These are phyloP conservation scores for Sus cebifrons DNA, from an alignment of 2,797 vertebrate species.

Conservation along the genomic window DNA sequence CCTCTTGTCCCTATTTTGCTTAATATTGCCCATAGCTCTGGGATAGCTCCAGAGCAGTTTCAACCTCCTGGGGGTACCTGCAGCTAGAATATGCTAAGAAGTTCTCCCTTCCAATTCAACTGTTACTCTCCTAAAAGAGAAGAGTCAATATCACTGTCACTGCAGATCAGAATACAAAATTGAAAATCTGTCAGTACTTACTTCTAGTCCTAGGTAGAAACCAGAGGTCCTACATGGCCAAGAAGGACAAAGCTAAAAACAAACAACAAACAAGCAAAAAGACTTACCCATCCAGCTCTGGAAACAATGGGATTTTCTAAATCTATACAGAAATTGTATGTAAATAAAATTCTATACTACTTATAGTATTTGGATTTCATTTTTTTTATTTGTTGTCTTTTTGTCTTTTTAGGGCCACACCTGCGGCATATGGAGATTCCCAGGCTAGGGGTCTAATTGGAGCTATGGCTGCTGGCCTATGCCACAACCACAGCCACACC, in stretches of 20 bases:
- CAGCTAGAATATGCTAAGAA: constrained; percentile 20
- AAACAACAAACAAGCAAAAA: background rate
- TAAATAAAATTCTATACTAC: constrained; percentile 50
- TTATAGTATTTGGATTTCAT: background rate
- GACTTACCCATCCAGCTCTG: background rate
- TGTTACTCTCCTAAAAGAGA: background rate
- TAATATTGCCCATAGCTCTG: background rate
- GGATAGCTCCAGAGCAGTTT: constrained; percentile 9
- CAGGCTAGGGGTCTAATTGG: too few relatives aligned
- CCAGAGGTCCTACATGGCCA: background rate
- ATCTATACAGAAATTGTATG: background rate
- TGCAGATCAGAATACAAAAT: constrained; percentile 41
- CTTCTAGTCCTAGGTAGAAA: constrained; percentile 15
- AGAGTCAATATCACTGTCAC: background rate
- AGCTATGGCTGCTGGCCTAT: too few relatives aligned
- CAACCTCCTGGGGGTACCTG: background rate
- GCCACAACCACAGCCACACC: too few relatives aligned
- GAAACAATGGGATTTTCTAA: constrained; percentile 46
- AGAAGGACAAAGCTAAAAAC: constrained; percentile 22
- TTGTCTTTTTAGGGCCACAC: too few relatives aligned
- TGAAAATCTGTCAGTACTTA: background rate
- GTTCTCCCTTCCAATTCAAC: background rate
- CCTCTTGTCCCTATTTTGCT: background rate
- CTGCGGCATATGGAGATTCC: too few relatives aligned
- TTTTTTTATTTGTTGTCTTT: too few relatives aligned